Evolutionary conservation across 2,888 invertebrate species (phyloP).

Genomic region (Chymomyza procnemis): DNA sequence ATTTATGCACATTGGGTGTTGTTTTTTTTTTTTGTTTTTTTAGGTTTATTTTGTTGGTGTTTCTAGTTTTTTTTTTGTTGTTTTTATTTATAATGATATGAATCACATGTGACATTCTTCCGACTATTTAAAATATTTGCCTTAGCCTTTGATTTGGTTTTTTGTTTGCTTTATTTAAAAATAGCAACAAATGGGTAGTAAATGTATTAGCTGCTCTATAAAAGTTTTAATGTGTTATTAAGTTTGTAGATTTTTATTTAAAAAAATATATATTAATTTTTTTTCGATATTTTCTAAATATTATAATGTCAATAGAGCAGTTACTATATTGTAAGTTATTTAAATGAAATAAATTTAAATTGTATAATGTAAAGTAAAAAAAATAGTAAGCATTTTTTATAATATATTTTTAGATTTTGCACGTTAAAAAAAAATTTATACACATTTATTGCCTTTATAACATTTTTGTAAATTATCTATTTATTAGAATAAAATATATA

Average conservation of each 20-base stretch:
- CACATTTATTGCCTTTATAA: too few relatives aligned
- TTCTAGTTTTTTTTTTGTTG: neutral
- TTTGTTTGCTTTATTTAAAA: constrained; percentile 49
- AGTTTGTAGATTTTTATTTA: neutral
- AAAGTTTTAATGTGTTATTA: constrained; percentile 23
- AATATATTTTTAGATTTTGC: too few relatives aligned
- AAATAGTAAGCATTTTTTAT: too few relatives aligned
- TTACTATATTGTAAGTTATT: too few relatives aligned
- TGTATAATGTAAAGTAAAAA: too few relatives aligned
- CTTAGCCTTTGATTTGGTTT: constrained; percentile 17
- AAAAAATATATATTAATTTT: neutral
- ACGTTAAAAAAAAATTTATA: too few relatives aligned
- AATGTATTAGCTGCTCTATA: constrained; percentile 57
- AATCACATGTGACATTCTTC: constrained; percentile 66
- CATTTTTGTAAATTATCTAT: too few relatives aligned
- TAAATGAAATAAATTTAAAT: too few relatives aligned
- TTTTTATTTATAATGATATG: constrained; percentile 62
- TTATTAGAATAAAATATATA: too few relatives aligned
- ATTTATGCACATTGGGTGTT: constrained; percentile 61
- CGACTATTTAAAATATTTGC: constrained; percentile 4
- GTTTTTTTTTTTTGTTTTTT: constrained; percentile 23
- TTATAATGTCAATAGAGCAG: too few relatives aligned
- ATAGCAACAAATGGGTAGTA: constrained; percentile 42
- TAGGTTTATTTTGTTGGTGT: constrained; percentile 11
- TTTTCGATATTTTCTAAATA: too few relatives aligned